A percentile compares a stretch with the other conserved stretches of the same genome.
Evolutionary conservation across 2,113 vertebrate species (phyloP).

Genomic region (Agapornis roseicollis): DNA sequence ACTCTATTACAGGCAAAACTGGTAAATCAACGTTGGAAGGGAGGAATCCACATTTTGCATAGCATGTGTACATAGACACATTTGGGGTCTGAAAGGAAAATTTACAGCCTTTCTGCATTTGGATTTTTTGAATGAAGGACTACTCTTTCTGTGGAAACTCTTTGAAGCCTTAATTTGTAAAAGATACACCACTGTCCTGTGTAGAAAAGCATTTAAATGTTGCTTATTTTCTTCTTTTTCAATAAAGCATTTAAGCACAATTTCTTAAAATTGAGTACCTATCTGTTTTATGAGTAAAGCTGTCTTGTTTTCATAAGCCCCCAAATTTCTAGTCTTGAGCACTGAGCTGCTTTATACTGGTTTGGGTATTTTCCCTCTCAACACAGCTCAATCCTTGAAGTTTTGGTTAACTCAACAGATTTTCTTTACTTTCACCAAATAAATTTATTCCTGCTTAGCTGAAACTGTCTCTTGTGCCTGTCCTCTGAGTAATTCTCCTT

Average conservation of each 20-base stretch:
- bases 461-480: background rate
- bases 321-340: background rate
- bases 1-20: background rate
- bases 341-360: background rate
- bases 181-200: background rate
- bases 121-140: background rate
- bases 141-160: background rate
- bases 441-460: background rate
- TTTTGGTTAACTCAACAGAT: background rate
- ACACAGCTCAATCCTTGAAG: background rate
- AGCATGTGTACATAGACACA: background rate
- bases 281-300: background rate
- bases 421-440: background rate
- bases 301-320: background rate
- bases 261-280: background rate
- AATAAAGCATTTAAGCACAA: background rate
- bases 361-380: rapidly evolving
- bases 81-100: background rate
- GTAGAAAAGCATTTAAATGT: background rate
- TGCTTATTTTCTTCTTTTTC: background rate
- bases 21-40: background rate
- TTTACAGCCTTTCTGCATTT: background rate
- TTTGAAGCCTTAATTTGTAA: background rate
- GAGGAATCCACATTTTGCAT: background rate
- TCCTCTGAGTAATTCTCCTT: background rate